Base-by-base conservation (phyloP, 2,113 vertebrate species). In the Pluvianellus socialis region DNA sequence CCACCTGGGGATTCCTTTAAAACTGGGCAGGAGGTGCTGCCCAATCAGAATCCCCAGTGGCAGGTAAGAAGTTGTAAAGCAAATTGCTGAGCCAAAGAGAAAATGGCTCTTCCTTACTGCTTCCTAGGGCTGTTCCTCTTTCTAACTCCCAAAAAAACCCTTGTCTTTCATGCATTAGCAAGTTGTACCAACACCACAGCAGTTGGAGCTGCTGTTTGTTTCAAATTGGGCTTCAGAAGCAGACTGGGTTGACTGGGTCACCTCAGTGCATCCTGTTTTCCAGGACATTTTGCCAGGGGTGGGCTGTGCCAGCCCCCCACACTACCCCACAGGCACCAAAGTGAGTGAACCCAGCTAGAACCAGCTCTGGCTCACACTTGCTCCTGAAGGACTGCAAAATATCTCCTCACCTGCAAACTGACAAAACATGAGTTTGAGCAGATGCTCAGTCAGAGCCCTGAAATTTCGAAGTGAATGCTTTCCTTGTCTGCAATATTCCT, bases 91-190 rank as follows among this genome's bases (percentile, higher is more conserved):
- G 3, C 4, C 32, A 45, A 90, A 83, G 12, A 85, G 16, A 58
- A 81, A 68, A 32, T 24, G 7, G 4, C 6, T 85, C 4, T 72
- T 75, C 26, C 10, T 73, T 49, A 44, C 14, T 9, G 5, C 53
- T 80, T 38, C 15, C 23, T 47, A 30, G 5, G 35, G 42, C 21
- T 58, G 22, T 38, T 88, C 24, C 24, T 92, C 30, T 63, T 44
- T 53, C 35, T 35, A 52, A 50, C 0, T 14, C 23, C 12, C 16
- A 0, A 8, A 35, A 83, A 70, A 53, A 8, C 0, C 7, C n/a
- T 61, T n/a, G 6, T 33, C 18, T 62, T 24, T 72, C 42, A 73
- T 30, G 9, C 30, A 38, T 72, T 33, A 67, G 52, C 21, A 67
- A 76, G 14, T 62, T 76, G 62, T 52, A 62, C 28, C 20, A 66